Evolutionary conservation across 2,888 invertebrate species (phyloP).

Genomic region (Drosophila mettleri): DNA sequence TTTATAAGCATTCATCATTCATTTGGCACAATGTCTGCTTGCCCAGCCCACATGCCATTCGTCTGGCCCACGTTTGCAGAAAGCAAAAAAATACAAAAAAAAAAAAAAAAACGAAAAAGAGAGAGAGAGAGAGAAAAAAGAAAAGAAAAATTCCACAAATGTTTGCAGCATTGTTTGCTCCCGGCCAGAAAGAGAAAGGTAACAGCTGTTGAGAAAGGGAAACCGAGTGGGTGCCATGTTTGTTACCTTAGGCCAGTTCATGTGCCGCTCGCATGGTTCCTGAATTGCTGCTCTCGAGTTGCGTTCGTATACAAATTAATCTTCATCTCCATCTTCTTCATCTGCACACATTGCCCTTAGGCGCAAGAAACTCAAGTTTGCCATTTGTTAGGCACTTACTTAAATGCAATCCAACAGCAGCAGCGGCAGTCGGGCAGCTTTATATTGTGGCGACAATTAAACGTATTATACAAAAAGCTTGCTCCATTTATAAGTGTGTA

Average conservation of each 20-base stretch:
- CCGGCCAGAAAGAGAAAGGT: constrained; percentile 1
- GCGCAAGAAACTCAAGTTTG: constrained; percentile 56
- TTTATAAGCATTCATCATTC: constrained; percentile 75
- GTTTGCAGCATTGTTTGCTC: constrained; percentile 56
- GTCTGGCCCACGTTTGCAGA: constrained; percentile 12
- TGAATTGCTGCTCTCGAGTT: constrained; percentile 52
- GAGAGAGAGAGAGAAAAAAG: too few relatives aligned
- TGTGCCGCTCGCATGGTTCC: constrained; percentile 22
- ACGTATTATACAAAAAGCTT: constrained; percentile 13
- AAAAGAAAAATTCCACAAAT: constrained; percentile 55
- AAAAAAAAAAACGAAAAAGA: not conserved
- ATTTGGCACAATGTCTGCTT: constrained; percentile 60
- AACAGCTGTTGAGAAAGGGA: not conserved
- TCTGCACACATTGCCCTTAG: constrained; percentile 38
- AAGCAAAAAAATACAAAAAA: not conserved
- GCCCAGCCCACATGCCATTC: constrained; percentile 3
- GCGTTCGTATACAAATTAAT: constrained; percentile 70
- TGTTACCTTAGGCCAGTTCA: constrained; percentile 56
- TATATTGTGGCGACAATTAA: constrained; percentile 30
- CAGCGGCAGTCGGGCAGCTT: constrained; percentile 2
- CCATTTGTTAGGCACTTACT: constrained; percentile 65
- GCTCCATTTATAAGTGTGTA: not conserved
- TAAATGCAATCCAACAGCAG: constrained; percentile 24
- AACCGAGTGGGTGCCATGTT: constrained; percentile 21
- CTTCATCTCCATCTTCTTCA: constrained; percentile 54